These are phyloP conservation scores for Python bivittatus DNA, from an alignment of 2,113 vertebrate species.

Conservation along the genomic window DNA sequence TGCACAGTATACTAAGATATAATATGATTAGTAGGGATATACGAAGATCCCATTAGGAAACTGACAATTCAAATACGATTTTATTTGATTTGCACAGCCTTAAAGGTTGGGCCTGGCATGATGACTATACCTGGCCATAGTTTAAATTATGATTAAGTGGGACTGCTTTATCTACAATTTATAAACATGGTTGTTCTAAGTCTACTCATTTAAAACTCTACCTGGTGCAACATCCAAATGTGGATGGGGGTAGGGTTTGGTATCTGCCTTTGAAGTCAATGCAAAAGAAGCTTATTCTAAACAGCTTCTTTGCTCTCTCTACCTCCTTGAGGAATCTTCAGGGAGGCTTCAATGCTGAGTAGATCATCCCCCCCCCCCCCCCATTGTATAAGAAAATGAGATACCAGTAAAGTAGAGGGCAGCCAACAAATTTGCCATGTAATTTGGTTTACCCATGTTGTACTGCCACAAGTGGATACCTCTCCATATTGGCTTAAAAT, in stretches of 20 bases:
- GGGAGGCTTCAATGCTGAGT: neutral
- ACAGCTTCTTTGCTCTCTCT: neutral
- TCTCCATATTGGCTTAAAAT: no score
- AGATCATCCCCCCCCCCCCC: no score
- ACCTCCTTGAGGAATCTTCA: neutral
- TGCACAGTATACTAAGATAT: neutral
- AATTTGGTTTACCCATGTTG: no score
- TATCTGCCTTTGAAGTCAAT: neutral
- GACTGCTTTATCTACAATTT: neutral
- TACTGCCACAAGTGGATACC: no score
- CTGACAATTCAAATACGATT: neutral
- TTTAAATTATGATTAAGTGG: neutral
- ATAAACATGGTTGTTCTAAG: neutral
- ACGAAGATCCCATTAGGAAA: neutral
- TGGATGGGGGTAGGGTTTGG: neutral
- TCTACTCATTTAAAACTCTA: neutral
- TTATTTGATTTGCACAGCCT: neutral
- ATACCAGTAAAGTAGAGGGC: no score
- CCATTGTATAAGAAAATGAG: no score
- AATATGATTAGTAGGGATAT: neutral
- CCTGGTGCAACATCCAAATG: neutral
- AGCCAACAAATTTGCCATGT: no score
- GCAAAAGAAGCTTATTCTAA: neutral
- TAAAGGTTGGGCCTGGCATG: neutral
- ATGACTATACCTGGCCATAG: neutral